phyloP scores from a whole-genome alignment of 2,888 invertebrate species.

The Chromoteleia sp. region DNA sequence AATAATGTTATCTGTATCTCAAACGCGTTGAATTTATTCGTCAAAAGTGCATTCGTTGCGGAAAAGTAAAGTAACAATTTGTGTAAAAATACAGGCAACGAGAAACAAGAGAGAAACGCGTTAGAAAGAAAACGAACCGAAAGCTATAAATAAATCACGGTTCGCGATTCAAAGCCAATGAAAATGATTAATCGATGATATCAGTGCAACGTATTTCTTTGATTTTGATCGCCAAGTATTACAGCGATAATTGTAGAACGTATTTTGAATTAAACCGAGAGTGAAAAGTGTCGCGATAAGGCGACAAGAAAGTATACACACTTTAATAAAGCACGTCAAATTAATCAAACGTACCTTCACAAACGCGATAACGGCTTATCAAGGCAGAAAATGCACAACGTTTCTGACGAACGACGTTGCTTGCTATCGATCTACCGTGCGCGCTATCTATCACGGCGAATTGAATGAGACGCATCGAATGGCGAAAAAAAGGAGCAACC shows the following conservation, averaged over 20 bases:
- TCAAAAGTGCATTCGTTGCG: no score
- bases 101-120: no score
- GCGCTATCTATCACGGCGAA: conserved; percentile 44
- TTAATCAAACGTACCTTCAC: conserved; percentile 67
- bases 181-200: background rate
- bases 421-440: conserved; percentile 42
- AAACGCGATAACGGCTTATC: conserved; percentile 61
- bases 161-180: background rate
- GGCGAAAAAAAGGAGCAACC: conserved; percentile 15
- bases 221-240: background rate
- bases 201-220: background rate
- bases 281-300: conserved; percentile 49
- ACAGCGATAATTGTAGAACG: conserved; percentile 5
- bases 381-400: conserved; percentile 55
- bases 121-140: no score
- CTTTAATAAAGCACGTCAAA: conserved; percentile 59
- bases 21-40: background rate
- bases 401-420: conserved; percentile 51
- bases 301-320: conserved; percentile 45
- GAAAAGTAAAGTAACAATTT: no score
- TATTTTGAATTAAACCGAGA: conserved; percentile 22
- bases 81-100: no score
- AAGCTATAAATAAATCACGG: no score
- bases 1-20: conserved; percentile 1
- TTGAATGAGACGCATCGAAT: conserved; percentile 36